Percentiles rank a stretch among this genome's conserved stretches.
Evolutionary conservation across 2,888 invertebrate species (phyloP).

Genomic region (Tinea trinotella): DNA sequence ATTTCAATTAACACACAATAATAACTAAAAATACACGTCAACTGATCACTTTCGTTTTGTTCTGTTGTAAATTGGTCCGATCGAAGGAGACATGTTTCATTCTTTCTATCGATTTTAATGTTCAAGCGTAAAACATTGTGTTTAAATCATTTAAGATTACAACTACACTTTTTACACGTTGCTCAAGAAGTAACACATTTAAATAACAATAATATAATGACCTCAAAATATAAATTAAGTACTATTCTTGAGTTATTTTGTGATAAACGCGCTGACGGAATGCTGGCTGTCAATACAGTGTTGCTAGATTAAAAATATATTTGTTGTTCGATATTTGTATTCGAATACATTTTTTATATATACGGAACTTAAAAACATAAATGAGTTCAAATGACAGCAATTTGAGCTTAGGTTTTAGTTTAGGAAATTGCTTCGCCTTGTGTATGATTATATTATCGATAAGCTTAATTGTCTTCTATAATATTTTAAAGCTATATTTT

Average conservation of each 20-base stretch:
- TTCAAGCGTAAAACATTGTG: not conserved
- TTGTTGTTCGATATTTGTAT: no score
- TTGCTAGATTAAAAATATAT: slow-evolving; percentile 22
- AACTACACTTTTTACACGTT: slow-evolving; percentile 6
- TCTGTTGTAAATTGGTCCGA: slow-evolving; percentile 61
- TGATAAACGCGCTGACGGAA: slow-evolving; percentile 29
- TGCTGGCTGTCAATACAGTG: slow-evolving; percentile 31
- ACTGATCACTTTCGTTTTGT: slow-evolving; percentile 68
- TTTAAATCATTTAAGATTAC: not conserved
- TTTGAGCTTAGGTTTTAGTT: no score
- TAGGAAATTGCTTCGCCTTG: no score
- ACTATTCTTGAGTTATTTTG: not conserved
- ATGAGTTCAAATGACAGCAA: no score
- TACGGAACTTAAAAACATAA: no score
- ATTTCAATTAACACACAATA: slow-evolving; percentile 30
- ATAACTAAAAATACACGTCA: slow-evolving; percentile 39
- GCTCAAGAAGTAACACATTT: not conserved
- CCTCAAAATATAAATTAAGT: not conserved
- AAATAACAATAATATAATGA: not conserved
- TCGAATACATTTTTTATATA: no score
- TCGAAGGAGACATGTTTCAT: slow-evolving; percentile 53
- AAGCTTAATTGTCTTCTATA: no score
- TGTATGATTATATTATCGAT: no score
- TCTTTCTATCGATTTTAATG: slow-evolving; percentile 31
- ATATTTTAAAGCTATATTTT: no score